phyloP scores from a whole-genome alignment of 1,140 invertebrate genomes.

The Drosophila rhopaloa region DNA sequence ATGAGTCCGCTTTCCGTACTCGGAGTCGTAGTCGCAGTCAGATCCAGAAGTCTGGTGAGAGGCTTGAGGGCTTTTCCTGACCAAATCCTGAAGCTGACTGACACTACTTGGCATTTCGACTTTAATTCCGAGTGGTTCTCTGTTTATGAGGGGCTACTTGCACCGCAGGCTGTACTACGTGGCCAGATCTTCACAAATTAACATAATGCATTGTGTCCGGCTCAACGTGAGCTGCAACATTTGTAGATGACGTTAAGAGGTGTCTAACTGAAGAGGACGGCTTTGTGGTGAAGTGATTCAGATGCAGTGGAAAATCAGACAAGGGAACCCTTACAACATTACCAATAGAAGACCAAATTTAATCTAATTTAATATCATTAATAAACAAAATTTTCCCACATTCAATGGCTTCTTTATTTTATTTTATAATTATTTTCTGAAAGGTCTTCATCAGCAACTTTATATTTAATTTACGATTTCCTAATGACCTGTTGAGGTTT shows the following conservation, averaged over 20 bases:
- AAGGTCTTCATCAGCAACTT: too few species aligned
- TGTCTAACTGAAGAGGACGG: constrained; percentile 9
- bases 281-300: constrained; percentile 19
- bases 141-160: constrained; percentile 28
- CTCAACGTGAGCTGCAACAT: constrained; percentile 40
- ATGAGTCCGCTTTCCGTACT: constrained; percentile 2
- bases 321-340: not conserved
- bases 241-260: constrained; percentile 41
- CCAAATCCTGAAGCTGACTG: constrained; percentile 56
- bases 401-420: too few species aligned
- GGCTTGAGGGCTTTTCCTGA: constrained; percentile 27
- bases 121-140: constrained; percentile 63
- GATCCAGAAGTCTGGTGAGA: constrained; percentile 6
- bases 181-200: constrained; percentile 36
- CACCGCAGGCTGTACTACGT: constrained; percentile 20
- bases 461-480: not conserved
- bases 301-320: constrained; percentile 2
- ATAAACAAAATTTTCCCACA: too few species aligned
- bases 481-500: not conserved
- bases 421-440: too few species aligned
- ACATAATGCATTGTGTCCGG: constrained; percentile 47
- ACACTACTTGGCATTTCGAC: constrained; percentile 55
- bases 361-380: too few species aligned
- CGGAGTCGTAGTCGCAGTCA: not conserved
- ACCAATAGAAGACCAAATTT: too few species aligned